Base-by-base conservation (phyloP, 1,140 invertebrate species). In the Trichonephila inaurata region DNA sequence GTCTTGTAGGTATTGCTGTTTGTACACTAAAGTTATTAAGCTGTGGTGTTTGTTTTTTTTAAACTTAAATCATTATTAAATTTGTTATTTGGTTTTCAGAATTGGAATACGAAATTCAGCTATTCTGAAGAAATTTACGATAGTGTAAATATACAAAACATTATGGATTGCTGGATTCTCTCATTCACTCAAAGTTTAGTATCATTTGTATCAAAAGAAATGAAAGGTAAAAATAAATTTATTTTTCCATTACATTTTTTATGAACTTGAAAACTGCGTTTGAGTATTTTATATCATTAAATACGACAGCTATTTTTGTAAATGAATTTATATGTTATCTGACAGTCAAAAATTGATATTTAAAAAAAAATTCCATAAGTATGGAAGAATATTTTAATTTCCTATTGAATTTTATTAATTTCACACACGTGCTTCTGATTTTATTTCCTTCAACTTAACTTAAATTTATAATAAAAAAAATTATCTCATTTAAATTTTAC, bases 121-220 rank as follows among this genome's bases (percentile, higher is more conserved):
- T 95, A 95, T 95, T 94, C 96, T 94, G 96, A 97, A 85, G 95
- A 90, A 44, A 44, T 72, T 5, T 64, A 81, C 82, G 69, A 89
- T 33, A 89, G 21, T 24, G 60, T 33, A 24, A 66, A 12, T 87
- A 72, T 92, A 2, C 93, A 95, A 24, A 99, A 99, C 95, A 97
- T 99, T 81, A 99, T 99, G 98, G 99, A 99, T 96, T 97, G 97
- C 94, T 99, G 99, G 99, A 99, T 99, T 88, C 95, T 99, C 18
- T 99, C 99, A 0, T 99, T 99, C 95, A 99, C 99, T 0, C 99
- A 99, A 96, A 98, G 98, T 12, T 96, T 99, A 6, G 96, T 99
- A 58, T 96, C 97, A 88, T 99, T 98, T 97, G 97, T 99, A 10
- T 97, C 97, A 82, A 96, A 97, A 93, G 99, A 99, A 96, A 99